phyloP scores from a whole-genome alignment of 2,797 vertebrate genomes.

The Phoebastria nigripes region DNA sequence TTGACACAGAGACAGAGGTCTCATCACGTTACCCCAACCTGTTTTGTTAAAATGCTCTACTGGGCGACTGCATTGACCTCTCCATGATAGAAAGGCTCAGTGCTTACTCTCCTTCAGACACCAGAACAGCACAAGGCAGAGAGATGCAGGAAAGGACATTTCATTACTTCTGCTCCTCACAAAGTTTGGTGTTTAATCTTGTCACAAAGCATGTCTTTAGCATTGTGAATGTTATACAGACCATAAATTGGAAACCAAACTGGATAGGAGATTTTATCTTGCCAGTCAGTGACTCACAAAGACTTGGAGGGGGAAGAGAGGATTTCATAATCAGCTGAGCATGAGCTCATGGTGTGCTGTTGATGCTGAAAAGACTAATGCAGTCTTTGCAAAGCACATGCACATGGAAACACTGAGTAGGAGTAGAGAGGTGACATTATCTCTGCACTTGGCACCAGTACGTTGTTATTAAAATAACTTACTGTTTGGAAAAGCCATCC shows the following conservation, averaged over 20 bases:
- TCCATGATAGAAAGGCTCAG: not conserved
- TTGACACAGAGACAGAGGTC: not conserved
- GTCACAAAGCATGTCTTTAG: not conserved
- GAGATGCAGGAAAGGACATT: not conserved
- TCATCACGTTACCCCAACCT: not conserved
- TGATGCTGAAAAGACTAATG: conserved; percentile 51
- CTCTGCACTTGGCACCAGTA: not conserved
- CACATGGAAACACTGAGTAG: conserved; percentile 35
- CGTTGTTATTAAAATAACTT: not conserved
- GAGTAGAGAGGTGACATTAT: conserved; percentile 44
- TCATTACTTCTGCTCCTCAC: not conserved
- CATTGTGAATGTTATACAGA: not conserved
- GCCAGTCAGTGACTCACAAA: conserved; percentile 48
- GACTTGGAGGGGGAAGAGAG: conserved; percentile 16
- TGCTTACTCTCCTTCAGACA: not conserved
- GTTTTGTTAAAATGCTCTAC: not conserved
- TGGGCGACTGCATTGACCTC: rapidly evolving
- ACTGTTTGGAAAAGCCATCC: conserved; percentile 9
- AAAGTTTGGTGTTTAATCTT: not conserved
- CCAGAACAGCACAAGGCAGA: not conserved
- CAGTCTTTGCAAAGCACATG: conserved; percentile 41
- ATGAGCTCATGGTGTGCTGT: conserved; percentile 46
- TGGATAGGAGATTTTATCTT: conserved; percentile 17
- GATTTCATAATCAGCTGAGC: conserved; percentile 62
- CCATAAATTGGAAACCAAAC: conserved; percentile 17